Base-by-base conservation (phyloP, 2,113 vertebrate species). In the Canis aureus region DNA sequence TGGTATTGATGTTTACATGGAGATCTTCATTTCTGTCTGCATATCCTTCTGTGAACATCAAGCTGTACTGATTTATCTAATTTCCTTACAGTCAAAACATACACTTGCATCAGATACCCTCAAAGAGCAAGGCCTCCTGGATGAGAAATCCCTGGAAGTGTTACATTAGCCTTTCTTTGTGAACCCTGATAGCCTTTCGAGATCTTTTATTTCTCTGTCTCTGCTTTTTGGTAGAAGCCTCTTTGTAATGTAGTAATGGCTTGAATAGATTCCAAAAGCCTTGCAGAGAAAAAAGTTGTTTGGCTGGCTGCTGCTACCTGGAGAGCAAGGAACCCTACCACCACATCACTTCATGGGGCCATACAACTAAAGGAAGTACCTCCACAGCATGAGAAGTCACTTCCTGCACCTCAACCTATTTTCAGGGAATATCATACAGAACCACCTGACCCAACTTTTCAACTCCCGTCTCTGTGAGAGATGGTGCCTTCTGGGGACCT, bases 361-460 rank as follows among this genome's bases (percentile, higher is more conserved):
- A 5, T 3, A 49, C 82, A 82, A 11, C 53, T 73, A 92, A 5
- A 12, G 13, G 23, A 66, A 97, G 43, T 71, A 53, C 23, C 66
- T 91, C 92, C 71, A 62, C 20, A 20, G 49, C 96, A 89, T 71
- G 38, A 89, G 97, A 92, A 94, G 53, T 95, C 73, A 32, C n/a
- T 97, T 55, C 57, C 8, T 1, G 8, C n/a, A 89, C 53, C n/a
- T 20, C 66, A 16, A 23, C 27, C 29, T 82, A 16, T 81, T 90
- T 91, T 53, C 74, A 66, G 17, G 76, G 19, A 95, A 83, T 35
- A 89, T 8, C 0, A 78, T 64, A 78, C 27, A 84, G 91, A 79
- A 93, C 60, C 35, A 4, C 55, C 15, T 53, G 49, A 66, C 35
- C 59, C 82, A 51, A n/a, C 32, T 62, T 85, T 49, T 53, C 29